Evolutionary conservation across 2,888 invertebrate species (phyloP), one percentile per base, ranked within the genome.

Genomic region (Oscheius sp.): DNA sequence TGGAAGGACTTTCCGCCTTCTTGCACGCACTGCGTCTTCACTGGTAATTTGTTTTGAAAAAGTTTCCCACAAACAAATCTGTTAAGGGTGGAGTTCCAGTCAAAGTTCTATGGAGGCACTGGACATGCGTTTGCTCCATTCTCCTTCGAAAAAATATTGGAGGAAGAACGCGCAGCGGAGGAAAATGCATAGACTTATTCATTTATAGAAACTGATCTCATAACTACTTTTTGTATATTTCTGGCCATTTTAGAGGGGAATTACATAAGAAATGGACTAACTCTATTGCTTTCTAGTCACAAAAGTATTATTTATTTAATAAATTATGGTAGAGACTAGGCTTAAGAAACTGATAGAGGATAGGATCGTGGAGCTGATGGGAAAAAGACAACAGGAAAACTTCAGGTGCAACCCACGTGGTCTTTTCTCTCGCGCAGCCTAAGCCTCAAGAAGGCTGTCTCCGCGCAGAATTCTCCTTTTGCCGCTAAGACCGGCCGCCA

Each of bases 81-180:
- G 12, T 46, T 33, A 86, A 93, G 93, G 93, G 96, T 97, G 75
- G 97, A 97, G 89, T 97, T 97, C 90, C 95, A 97, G 89, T 95
- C 94, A 89, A 98, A 97, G 88, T 97, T 98, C 90, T 97, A 97
- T 88, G 88, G 90, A 37, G 97, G 96, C 31, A 90, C 91, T 66
- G 97, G 97, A 15, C 93, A 95, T 87, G 90, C 92, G 39, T 97
- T 98, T 89, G 91, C 91, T 83, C 97, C 97, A 2, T 97, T 97
- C 90, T 92, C 94, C 31, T 97, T 97, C 89, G 92, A 92, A 42
- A 84, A 86, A 66, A 83, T 84, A 34, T 74, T 84, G 50, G 82
- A 76, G 27, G 84, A 82, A 39, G 82, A 83, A 48, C 73, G 83
- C 29, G 78, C 71, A 37, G 74, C 76, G 12, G 84, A 84, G 65